phyloP scores from a whole-genome alignment of 2,113 vertebrate genomes.

The Axis porcinus region DNA sequence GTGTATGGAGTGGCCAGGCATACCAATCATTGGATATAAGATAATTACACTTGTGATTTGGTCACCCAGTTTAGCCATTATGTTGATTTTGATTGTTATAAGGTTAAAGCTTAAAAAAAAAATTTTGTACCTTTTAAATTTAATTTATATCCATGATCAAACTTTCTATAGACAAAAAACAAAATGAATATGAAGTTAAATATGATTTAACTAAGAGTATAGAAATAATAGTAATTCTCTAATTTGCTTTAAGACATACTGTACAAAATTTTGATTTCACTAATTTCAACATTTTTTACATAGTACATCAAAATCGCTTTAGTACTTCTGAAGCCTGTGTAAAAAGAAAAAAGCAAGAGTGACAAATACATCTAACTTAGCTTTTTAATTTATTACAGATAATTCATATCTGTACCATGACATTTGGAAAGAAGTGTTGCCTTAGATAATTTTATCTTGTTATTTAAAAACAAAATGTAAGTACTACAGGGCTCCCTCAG shows the following conservation, averaged over 20 bases:
- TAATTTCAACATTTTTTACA: not conserved
- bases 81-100: not conserved
- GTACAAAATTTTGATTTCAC: not conserved
- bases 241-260: not conserved
- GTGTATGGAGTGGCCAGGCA: not conserved
- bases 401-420: not conserved
- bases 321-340: not conserved
- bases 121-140: not conserved
- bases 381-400: not conserved
- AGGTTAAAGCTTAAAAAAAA: not conserved
- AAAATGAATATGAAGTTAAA: constrained; percentile 6
- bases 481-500: not conserved
- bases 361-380: not conserved
- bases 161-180: not conserved
- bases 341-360: not conserved
- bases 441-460: not conserved
- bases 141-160: not conserved
- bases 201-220: not conserved
- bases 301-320: not conserved
- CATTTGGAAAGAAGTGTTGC: not conserved
- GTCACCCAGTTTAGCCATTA: not conserved
- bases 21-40: not conserved
- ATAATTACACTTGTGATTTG: not conserved
- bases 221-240: constrained; percentile 1
- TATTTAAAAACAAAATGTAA: not conserved